Base-by-base conservation (phyloP, 2,113 vertebrate species). In the Melanerpes aurifrons region DNA sequence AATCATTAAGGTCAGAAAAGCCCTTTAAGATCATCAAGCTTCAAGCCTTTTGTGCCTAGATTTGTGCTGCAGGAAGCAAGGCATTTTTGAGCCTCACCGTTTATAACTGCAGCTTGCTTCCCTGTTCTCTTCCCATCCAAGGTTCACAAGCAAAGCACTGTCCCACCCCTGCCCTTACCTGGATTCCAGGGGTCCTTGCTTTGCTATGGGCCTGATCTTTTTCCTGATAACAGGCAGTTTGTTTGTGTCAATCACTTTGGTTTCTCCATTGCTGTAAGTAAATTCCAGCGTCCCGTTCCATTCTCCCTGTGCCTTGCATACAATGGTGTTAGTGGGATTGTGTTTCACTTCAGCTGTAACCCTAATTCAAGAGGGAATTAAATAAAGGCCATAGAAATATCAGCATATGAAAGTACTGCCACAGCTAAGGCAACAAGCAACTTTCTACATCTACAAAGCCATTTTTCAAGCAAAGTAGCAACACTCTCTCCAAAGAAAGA, bases 201-300 rank as follows among this genome's bases (percentile, higher is more conserved):
- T 98, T 15, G 98, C 98, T 61, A 98, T 86, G 0, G 98, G 98
- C 15, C 98, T 97, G 29, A 99, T 98, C 96, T 95, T 98, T 95
- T 99, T 99, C 43, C 94, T 98, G 92, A 97, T 98, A 56, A 98
- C 96, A 0, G 98, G 98, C 47, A 99, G 97, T 12, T 98, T 98
- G 83, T 95, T 96, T 0, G 99, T 99, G 97, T 99, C 98, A 3
- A 99, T 98, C 63, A 99, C 98, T 97, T 98, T 99, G 98, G 98
- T 99, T 56, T 99, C 99, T 25, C 98, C 99, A 0, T 97, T 99
- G 98, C 97, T 99, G 96, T 99, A 99, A 15, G 98, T 99, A 93
- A 99, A 99, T 93, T 99, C 99, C 93, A 99, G 97, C 0, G 96
- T 98, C 12, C 99, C 99, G 1, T 99, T 99, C 99, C 99, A 99